Evolutionary conservation across 2,113 vertebrate species (phyloP).

Genomic region (Mesitornis unicolor): DNA sequence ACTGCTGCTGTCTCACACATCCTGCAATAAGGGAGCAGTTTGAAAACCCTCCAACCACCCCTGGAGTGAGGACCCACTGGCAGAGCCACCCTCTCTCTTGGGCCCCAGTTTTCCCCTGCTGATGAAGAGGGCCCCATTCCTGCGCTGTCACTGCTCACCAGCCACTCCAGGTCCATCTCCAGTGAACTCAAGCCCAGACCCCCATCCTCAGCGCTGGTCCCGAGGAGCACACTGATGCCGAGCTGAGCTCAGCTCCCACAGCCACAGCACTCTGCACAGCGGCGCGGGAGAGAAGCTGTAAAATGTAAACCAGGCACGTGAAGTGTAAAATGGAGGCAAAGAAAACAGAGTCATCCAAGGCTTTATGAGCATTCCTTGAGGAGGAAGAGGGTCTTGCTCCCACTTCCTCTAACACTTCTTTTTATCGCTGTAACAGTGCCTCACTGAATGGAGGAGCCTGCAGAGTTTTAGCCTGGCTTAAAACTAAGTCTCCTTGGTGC

Average conservation of each 20-base stretch:
- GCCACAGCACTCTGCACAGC: accelerated
- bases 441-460: neutral
- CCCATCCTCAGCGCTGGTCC: neutral
- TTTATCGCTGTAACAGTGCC: neutral
- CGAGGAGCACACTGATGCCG: too few species aligned
- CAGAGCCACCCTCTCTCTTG: neutral
- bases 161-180: neutral
- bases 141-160: neutral
- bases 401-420: neutral
- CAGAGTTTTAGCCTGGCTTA: neutral
- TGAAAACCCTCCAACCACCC: neutral
- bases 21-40: neutral
- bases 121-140: neutral
- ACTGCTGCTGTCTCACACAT: accelerated
- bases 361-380: neutral
- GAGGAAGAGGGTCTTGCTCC: neutral
- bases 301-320: neutral
- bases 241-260: accelerated
- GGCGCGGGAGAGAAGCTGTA: neutral
- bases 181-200: neutral
- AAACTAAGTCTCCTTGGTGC: too few species aligned
- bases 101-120: accelerated
- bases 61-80: accelerated
- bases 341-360: neutral
- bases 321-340: neutral